These are phyloP conservation scores for Drosophila nannoptera DNA, from an alignment of 1,140 invertebrate genomes.

Conservation along the genomic window DNA sequence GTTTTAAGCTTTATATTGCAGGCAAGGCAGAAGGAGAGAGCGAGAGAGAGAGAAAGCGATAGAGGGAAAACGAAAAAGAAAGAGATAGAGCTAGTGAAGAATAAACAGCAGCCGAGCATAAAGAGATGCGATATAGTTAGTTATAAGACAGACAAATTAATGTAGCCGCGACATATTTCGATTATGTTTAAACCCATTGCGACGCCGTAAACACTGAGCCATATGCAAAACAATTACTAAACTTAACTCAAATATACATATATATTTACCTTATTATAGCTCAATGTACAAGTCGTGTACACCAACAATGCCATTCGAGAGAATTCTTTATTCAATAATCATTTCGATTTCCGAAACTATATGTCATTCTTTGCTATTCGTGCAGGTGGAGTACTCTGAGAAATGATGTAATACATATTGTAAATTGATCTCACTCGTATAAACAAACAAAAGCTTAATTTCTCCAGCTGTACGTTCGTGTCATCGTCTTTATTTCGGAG, in stretches of 20 bases:
- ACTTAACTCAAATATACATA: conserved; percentile 9
- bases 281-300: conserved; percentile 14
- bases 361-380: conserved; percentile 33
- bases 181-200: conserved; percentile 25
- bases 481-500: neutral
- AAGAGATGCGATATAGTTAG: conserved; percentile 35
- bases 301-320: conserved; percentile 35
- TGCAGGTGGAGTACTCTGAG: conserved; percentile 50
- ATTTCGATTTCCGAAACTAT: conserved; percentile 31
- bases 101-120: neutral
- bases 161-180: conserved; percentile 19
- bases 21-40: too few relatives aligned
- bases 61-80: too few relatives aligned
- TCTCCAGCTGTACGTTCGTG: neutral
- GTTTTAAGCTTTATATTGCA: conserved; percentile 51
- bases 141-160: conserved; percentile 25
- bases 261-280: conserved; percentile 23
- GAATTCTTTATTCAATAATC: conserved; percentile 36
- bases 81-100: too few relatives aligned
- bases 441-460: conserved; percentile 38
- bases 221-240: conserved; percentile 21
- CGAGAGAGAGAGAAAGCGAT: too few relatives aligned
- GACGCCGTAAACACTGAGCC: conserved; percentile 26
- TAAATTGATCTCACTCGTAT: conserved; percentile 67
- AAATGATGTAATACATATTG: conserved; percentile 40